Conservation (phyloP, 1,140 invertebrate species). For the Ylistrum balloti region DNA sequence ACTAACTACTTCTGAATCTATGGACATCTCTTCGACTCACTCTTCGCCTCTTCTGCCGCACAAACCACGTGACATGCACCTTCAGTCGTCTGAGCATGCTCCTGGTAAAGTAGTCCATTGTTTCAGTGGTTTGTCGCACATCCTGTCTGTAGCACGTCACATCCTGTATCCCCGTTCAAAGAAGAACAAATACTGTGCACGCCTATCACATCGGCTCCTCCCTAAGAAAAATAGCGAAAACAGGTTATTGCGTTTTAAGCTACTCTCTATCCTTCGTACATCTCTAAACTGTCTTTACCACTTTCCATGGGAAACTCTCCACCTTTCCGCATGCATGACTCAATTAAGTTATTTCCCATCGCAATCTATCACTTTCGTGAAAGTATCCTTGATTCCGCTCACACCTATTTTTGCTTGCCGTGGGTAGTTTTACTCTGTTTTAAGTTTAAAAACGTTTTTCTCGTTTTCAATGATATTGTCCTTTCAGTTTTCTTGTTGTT, state of each 20-base stretch:
- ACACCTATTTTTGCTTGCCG: background rate
- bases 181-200: conserved; percentile 61
- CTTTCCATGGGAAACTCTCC: background rate
- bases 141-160: conserved; percentile 65
- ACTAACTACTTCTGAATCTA: conserved; percentile 58
- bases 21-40: conserved; percentile 60
- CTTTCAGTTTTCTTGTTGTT: background rate
- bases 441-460: background rate
- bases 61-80: conserved; percentile 61
- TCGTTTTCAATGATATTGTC: background rate
- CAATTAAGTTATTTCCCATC: background rate
- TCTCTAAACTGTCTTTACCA: background rate
- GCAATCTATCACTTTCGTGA: background rate
- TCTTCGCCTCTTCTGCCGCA: conserved; percentile 62
- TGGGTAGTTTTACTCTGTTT: background rate
- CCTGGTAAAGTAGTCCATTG: conserved; percentile 65
- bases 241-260: conserved; percentile 57
- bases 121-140: conserved; percentile 67
- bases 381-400: background rate
- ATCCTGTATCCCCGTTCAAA: conserved; percentile 56
- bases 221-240: conserved; percentile 61
- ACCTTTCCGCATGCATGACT: background rate
- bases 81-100: conserved; percentile 57
- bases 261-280: background rate
- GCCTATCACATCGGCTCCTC: conserved; percentile 58